Evolutionary conservation across 2,113 vertebrate genomes (phyloP), one percentile per base, ranked within the genome.

Genomic region (Anarrhichthys ocellatus): DNA sequence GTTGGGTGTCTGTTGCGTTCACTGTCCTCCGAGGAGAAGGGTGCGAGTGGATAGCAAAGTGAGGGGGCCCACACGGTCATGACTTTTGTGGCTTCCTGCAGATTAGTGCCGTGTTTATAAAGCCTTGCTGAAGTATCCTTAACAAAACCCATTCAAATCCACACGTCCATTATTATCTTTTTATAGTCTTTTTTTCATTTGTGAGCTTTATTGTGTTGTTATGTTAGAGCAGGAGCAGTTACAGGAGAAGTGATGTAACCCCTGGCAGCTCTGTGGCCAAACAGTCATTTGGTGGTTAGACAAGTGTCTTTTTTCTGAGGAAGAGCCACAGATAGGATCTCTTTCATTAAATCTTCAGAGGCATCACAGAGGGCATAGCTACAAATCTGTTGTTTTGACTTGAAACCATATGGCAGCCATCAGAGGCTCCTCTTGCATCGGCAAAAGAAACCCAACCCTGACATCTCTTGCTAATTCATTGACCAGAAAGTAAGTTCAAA

Each of bases 31-130:
- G 27, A 36, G 46, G 67, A 63, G 44, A 52, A 27, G 52, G 20
- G 32, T 85, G 69, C 73, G 56, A 65, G 72, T 56, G 72, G 81
- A 82, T 78, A 74, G 81, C 76, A 58, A 82, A 78, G 78, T 5
- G 38, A 46, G 71, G 27, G 38, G 62, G 61, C 32, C 52, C 65
- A 73, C 79, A 69, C 22, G 24, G 76, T 73, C 90, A 88, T 87
- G 88, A 92, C 84, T 88, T 90, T 73, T 78, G 85, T 80, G 89
- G 91, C 90, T 94, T 95, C 92, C 93, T 93, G 88, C 54, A 91
- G 94, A 94, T 95, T 94, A 94, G 72, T 3, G 15, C 68, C 6
- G 73, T 94, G 91, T 95, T 95, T 94, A 87, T 71, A 92, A 77
- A 93, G 89, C 71, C 74, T 85, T 70, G 75, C 89, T 92, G 66